Evolutionary conservation across 2,113 vertebrate genomes (phyloP).

Genomic region (Megaceryle maxima): DNA sequence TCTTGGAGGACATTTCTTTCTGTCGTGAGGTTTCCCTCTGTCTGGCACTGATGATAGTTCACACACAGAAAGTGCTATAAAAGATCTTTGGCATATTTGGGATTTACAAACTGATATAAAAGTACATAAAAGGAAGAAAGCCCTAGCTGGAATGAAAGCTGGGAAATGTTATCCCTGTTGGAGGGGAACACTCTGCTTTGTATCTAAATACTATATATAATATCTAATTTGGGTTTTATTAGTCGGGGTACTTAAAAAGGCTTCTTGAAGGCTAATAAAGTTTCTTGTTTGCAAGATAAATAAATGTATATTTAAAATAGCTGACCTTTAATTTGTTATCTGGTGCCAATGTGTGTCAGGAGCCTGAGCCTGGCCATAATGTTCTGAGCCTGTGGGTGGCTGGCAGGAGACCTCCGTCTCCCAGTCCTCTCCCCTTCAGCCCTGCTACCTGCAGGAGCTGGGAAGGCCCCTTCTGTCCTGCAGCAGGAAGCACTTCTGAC

Average conservation of each 20-base stretch:
- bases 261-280: neutral
- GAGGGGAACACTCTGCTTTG: neutral
- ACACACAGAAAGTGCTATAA: neutral
- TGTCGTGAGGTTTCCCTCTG: neutral
- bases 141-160: neutral
- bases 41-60: neutral
- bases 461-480: neutral
- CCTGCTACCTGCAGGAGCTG: neutral
- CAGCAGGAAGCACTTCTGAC: accelerated
- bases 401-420: neutral
- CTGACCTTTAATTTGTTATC: neutral
- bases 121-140: neutral
- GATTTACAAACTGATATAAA: neutral
- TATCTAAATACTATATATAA: neutral
- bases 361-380: neutral
- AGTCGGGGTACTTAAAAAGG: neutral
- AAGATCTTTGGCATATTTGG: neutral
- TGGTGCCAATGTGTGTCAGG: neutral
- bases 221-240: neutral
- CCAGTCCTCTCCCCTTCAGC: neutral
- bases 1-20: neutral
- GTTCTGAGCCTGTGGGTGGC: neutral
- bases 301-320: neutral
- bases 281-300: neutral
- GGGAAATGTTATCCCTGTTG: neutral